A percentile compares a stretch with the other conserved stretches of the same genome.
phyloP scores from a whole-genome alignment of 2,113 vertebrate genomes.

The Turdus rufiventris region DNA sequence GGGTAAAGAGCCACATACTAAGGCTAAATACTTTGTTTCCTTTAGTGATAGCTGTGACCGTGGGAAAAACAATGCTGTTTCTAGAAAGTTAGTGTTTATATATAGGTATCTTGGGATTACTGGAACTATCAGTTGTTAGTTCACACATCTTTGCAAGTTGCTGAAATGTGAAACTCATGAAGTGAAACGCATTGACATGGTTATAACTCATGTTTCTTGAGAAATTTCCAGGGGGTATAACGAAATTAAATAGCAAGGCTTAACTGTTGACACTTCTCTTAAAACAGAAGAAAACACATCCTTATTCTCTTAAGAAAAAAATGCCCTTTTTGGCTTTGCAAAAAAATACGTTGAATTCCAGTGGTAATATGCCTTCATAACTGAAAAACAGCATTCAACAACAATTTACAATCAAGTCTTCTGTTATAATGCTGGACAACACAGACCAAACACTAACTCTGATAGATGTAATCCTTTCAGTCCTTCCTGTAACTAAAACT shows the following conservation, averaged over 20 bases:
- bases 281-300: neutral
- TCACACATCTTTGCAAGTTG: neutral
- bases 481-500: slow-evolving; percentile 6
- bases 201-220: neutral
- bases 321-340: neutral
- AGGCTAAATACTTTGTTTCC: neutral
- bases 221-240: neutral
- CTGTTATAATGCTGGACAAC: neutral
- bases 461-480: neutral
- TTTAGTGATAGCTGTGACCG: neutral
- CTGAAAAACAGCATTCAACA: neutral
- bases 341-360: neutral
- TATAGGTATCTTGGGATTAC: neutral
- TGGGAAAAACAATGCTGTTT: neutral
- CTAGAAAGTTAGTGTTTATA: neutral
- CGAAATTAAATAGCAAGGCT: neutral
- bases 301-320: neutral
- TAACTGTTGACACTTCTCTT: neutral
- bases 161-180: neutral
- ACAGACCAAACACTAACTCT: neutral
- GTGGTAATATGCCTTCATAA: neutral
- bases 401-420: neutral
- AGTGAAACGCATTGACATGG: neutral
- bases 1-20: neutral
- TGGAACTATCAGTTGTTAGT: neutral